Evolutionary conservation across 2,113 vertebrate species (phyloP).

Genomic region (Triplophysa siluroides): DNA sequence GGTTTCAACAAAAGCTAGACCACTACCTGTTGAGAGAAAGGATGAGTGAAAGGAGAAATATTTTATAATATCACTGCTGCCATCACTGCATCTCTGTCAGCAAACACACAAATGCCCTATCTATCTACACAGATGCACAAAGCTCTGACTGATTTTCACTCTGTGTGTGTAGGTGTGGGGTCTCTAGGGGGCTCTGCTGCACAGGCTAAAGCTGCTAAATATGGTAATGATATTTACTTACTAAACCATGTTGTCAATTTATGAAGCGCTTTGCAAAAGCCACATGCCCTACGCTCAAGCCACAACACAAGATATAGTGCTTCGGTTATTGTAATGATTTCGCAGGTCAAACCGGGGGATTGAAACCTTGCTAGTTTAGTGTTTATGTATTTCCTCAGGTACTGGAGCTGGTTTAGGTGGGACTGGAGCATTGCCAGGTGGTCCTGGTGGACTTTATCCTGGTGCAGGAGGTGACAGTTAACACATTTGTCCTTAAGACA

Average conservation of each 20-base stretch:
- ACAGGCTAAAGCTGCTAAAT: conserved; percentile 83
- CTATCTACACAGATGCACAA: neutral
- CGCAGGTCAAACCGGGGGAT: too few species aligned
- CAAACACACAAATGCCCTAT: neutral
- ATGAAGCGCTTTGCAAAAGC: neutral
- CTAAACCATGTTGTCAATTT: neutral
- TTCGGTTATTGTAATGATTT: too few species aligned
- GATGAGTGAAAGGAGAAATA: too few species aligned
- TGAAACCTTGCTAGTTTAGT: neutral
- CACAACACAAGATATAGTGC: neutral
- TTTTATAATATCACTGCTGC: too few species aligned
- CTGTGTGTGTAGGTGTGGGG: conserved; percentile 66
- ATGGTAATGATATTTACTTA: conserved; percentile 61
- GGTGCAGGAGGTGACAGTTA: conserved; percentile 39
- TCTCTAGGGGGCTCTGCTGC: conserved; percentile 72
- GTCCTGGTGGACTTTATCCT: conserved; percentile 46
- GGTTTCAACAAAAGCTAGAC: too few species aligned
- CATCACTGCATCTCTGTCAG: neutral
- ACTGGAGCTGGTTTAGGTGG: conserved; percentile 53
- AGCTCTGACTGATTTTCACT: conserved; percentile 6
- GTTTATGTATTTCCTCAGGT: conserved; percentile 8
- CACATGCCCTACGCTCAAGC: neutral
- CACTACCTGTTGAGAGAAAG: too few species aligned
- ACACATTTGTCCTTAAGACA: neutral
- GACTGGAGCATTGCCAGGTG: conserved; percentile 26